Evolutionary conservation across 2,113 vertebrate genomes (phyloP), one percentile per base, ranked within the genome.

Genomic region (Strix aluco): DNA sequence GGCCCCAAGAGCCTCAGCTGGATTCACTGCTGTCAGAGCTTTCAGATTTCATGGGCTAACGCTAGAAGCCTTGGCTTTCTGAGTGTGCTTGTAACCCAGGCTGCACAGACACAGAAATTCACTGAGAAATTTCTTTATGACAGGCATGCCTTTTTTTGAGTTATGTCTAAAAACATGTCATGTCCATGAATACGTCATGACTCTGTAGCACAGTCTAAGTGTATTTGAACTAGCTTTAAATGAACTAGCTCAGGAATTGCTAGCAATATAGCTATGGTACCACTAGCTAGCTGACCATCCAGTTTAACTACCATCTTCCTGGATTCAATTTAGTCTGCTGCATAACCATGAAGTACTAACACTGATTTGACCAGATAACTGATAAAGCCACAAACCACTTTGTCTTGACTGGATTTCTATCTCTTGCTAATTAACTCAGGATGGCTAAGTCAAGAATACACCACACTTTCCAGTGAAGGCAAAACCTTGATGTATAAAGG

Each of bases 401-500:
- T 4, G 0, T 58, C 80, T 75, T 46, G n/a, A 38, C 36, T 61
- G 27, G 19, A 69, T 59, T 71, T 82, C 26, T 72, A 2, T 46
- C 32, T 86, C n/a, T 67, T 73, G 20, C 19, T 44, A 46, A 75
- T 90, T 77, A 87, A 47, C 13, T 55, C n/a, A 47, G 21, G 6
- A 25, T 42, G 42, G 18, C 19, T 55, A 70, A 62, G 86, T 34
- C 54, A 69, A 79, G 59, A 67, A 82, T 52, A 40, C 10, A 72
- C 7, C 27, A 79, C 8, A 34, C 34, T 63, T 61, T 63, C 46
- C 70, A 86, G 29, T 59, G 74, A 96, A 92, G 66, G 61, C 22
- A 95, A 93, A 85, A 86, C 6, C 26, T 95, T 80, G 77, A 81
- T 69, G 9, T 22, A 20, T 38, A 81, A 95, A 89, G 32, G 47